Base-by-base conservation (phyloP, 1,140 invertebrate species). In the Drosophila yakuba region DNA sequence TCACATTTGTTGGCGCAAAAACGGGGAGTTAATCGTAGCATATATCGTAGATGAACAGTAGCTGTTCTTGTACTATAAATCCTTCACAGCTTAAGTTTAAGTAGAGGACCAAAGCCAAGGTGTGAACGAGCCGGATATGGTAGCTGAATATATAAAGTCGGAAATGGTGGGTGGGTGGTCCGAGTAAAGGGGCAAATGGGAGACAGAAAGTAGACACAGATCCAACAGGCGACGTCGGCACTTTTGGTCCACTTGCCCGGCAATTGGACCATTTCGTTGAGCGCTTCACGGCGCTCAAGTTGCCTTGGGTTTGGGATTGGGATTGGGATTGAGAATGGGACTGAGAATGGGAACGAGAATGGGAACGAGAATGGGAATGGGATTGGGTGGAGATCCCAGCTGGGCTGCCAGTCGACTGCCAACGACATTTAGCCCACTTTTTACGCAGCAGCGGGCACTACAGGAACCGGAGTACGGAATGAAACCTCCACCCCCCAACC, bases 381-480 rank as follows among this genome's bases (percentile, higher is more conserved):
- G 14, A 15, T 10, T 32, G 47, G 25, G 32, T n/a, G 25, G 39
- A 47, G 25, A 36, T 44, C 68, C 58, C 60, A 75, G 61, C 72
- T 74, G 72, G 36, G 58, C 60, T 15, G 60, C 45, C 59, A 75
- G 61, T 0, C 47, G 48, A 75, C 73, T 75, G 73, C 51, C 72
- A 75, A 58, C 72, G 73, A 75, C 73, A 75, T 75, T 58, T 75
- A 75, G 73, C 73, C 73, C 73, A 75, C 72, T 75, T 75, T 75
- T 75, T 66, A 75, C 73, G 45, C 60, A 75, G 73, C 71, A 75
- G 52, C 61, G 48, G 61, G 54, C 69, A 50, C 69, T 55, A 38
- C 69, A 59, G 55, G 54, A 71, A 51, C 50, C 63, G 43, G n/a
- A 44, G 47, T 64, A 51, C 25, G 17, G 41, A 17, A 39, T 45